Conservation (phyloP, 2,797 vertebrate species). For the Ataeniobius toweri region DNA sequence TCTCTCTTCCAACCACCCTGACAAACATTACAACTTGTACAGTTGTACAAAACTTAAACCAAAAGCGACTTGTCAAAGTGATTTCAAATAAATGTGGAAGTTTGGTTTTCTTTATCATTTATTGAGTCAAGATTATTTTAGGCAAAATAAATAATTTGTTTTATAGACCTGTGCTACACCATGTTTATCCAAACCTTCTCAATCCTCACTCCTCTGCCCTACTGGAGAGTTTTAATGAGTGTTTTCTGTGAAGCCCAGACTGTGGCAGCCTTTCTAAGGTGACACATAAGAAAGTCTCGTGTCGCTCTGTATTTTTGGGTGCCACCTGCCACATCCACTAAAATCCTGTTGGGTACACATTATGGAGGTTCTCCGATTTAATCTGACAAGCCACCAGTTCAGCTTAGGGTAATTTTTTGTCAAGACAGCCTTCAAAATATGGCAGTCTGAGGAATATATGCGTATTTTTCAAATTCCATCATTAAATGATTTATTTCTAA, state of each 20-base stretch:
- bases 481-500: no score
- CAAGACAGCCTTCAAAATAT: conserved; percentile 20
- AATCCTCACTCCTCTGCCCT: conserved; percentile 12
- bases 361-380: conserved; percentile 25
- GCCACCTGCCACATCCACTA: conserved; percentile 34
- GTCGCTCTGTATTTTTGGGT: conserved; percentile 27
- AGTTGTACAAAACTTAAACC: no score
- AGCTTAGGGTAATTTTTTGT: conserved; percentile 19
- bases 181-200: neutral
- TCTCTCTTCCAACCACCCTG: no score
- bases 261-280: conserved; percentile 46
- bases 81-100: no score
- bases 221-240: conserved; percentile 41
- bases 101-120: no score
- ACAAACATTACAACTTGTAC: no score
- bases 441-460: neutral
- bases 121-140: neutral
- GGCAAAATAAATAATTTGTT: neutral
- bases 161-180: neutral
- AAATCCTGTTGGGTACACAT: conserved; percentile 31
- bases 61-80: no score
- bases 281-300: conserved; percentile 38
- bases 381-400: conserved; percentile 39
- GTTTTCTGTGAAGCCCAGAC: conserved; percentile 46
- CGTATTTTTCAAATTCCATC: no score